Conservation (phyloP, 2,113 vertebrate genomes). For the Ophthalmolycus amberensis region DNA sequence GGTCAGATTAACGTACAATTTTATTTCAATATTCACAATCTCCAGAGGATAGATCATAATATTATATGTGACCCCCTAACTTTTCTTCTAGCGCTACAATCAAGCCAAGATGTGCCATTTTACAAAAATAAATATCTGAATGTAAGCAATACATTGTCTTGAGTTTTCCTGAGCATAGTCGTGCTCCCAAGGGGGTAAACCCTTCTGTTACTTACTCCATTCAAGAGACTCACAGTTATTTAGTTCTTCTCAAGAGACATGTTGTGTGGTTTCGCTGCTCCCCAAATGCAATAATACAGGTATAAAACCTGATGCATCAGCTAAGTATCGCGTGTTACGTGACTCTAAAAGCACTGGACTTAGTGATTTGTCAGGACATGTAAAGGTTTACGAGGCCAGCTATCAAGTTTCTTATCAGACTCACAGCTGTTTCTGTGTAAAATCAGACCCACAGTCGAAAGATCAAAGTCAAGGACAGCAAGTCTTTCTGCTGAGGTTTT, state of each 20-base stretch:
- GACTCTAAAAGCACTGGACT: not conserved
- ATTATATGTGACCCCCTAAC: not conserved
- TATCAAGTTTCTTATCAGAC: conserved; percentile 54
- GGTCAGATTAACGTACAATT: not conserved
- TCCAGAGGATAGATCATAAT: not conserved
- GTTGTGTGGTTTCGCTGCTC: not conserved
- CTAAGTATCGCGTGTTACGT: not conserved
- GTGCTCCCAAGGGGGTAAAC: not conserved
- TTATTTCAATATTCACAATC: not conserved
- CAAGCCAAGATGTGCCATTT: not conserved
- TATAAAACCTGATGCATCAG: conserved; percentile 5
- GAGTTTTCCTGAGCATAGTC: not conserved
- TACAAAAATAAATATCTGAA: not conserved
- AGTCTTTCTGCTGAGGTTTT: not conserved
- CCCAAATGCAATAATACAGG: accelerated
- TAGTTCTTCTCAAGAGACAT: not conserved
- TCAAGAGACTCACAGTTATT: not conserved
- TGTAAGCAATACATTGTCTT: not conserved
- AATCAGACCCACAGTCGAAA: conserved; percentile 33
- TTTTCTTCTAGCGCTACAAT: not conserved
- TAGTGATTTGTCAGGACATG: conserved; percentile 12
- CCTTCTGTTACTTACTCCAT: not conserved
- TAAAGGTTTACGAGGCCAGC: conserved; percentile 49
- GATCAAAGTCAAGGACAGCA: conserved; percentile 29
- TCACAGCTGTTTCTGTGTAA: conserved; percentile 33